phyloP scores from a whole-genome alignment of 2,888 invertebrate species.

The Lydus trimaculatus region DNA sequence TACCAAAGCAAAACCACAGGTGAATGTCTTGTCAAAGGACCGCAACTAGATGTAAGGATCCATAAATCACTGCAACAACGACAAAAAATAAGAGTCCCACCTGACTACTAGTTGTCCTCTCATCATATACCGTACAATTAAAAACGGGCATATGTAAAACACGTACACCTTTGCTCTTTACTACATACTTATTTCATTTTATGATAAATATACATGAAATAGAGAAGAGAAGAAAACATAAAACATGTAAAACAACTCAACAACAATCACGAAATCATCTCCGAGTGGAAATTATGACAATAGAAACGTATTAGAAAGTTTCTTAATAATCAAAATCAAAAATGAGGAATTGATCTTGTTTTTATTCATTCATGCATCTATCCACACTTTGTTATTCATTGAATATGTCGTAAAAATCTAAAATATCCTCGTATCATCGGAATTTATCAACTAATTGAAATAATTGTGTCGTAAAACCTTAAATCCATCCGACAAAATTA shows the following conservation, averaged over 20 bases:
- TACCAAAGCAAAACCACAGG: conserved; percentile 24
- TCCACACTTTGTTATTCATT: conserved; percentile 4
- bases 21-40: conserved; percentile 31
- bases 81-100: conserved; percentile 24
- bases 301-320: neutral
- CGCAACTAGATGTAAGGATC: conserved; percentile 23
- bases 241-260: conserved; percentile 29
- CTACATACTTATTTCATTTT: conserved; percentile 20
- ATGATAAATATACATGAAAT: conserved; percentile 26
- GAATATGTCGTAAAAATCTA: neutral
- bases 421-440: neutral
- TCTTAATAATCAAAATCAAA: neutral
- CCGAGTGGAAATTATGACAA: neutral
- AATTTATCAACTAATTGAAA: conserved; percentile 11
- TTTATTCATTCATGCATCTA: neutral
- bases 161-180: conserved; percentile 39
- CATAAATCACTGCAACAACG: conserved; percentile 28
- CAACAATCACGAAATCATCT: conserved; percentile 1
- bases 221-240: conserved; percentile 20
- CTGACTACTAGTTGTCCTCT: conserved; percentile 33
- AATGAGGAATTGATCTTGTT: conserved; percentile 1
- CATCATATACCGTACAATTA: conserved; percentile 48
- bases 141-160: conserved; percentile 48
- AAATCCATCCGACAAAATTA: neutral
- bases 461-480: conserved; percentile 10